A percentile compares a stretch with the other conserved stretches of the same genome.
phyloP scores from a whole-genome alignment of 2,113 vertebrate genomes.

The Gobiocypris rarus region DNA sequence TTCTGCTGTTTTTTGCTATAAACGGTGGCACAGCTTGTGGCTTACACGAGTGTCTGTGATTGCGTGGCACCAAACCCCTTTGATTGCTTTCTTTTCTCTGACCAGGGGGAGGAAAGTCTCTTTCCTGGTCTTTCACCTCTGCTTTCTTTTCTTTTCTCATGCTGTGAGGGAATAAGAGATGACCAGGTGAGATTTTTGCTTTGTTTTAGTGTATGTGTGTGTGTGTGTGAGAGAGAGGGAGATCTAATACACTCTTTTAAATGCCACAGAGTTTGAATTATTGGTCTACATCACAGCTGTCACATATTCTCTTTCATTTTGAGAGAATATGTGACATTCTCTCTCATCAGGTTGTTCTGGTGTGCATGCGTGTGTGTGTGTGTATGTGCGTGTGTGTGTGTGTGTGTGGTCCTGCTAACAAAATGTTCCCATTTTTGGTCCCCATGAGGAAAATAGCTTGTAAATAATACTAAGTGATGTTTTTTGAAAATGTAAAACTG shows the following conservation, averaged over 20 bases:
- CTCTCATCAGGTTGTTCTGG: neutral
- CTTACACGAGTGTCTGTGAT: slow-evolving; percentile 17
- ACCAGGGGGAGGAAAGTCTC: slow-evolving; percentile 17
- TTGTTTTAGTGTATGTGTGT: neutral
- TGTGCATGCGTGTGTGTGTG: neutral
- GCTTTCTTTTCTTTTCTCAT: neutral
- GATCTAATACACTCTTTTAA: neutral
- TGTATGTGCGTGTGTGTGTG: too few relatives aligned
- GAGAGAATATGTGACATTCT: too few relatives aligned
- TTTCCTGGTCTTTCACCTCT: slow-evolving; percentile 15
- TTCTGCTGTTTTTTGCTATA: slow-evolving; percentile 38
- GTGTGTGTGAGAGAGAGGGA: neutral
- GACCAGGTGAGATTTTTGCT: slow-evolving; percentile 37
- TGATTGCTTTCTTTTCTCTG: slow-evolving; percentile 46
- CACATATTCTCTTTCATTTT: neutral
- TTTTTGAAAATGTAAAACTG: too few relatives aligned
- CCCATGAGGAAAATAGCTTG: too few relatives aligned
- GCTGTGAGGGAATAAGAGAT: slow-evolving; percentile 27
- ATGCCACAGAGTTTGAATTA: slow-evolving; percentile 18
- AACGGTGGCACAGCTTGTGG: slow-evolving; percentile 31
- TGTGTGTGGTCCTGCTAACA: too few relatives aligned
- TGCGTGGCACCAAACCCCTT: slow-evolving; percentile 29
- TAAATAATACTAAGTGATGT: too few relatives aligned
- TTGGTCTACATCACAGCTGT: neutral
- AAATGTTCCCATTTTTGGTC: too few relatives aligned